These are phyloP conservation scores for Kuschelorhynchus macadamiae DNA, from an alignment of 2,888 invertebrate genomes.

Conservation along the genomic window DNA sequence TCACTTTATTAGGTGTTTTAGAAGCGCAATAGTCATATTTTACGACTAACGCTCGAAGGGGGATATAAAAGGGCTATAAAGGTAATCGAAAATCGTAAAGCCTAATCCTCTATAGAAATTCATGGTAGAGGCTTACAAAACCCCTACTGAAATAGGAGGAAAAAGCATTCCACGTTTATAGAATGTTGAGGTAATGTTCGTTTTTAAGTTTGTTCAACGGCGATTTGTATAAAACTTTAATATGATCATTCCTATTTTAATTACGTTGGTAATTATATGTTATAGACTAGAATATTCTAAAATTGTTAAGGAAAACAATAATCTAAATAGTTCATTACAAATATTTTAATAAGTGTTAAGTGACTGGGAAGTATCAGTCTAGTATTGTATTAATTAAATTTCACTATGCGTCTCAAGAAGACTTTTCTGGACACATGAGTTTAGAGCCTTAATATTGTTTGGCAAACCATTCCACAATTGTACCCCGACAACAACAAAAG, in stretches of 20 bases:
- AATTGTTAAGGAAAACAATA: too few species aligned
- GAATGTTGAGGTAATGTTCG: constrained; percentile 26
- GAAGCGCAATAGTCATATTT: constrained; percentile 62
- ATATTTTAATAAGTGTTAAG: too few species aligned
- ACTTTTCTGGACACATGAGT: too few species aligned
- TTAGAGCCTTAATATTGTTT: neutral
- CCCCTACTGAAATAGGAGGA: constrained; percentile 28
- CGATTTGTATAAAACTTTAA: neutral
- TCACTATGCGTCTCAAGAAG: too few species aligned
- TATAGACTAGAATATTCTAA: too few species aligned
- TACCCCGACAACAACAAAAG: too few species aligned
- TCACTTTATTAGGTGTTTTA: constrained; percentile 47
- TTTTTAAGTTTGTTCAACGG: neutral
- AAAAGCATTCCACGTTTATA: constrained; percentile 38
- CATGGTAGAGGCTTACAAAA: constrained; percentile 57
- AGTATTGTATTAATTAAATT: too few species aligned
- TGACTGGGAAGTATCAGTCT: too few species aligned
- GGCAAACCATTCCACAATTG: too few species aligned
- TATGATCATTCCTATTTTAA: neutral
- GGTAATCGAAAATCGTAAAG: constrained; percentile 69
- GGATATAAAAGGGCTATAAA: constrained; percentile 67
- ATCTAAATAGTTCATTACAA: too few species aligned
- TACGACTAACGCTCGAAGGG: constrained; percentile 63
- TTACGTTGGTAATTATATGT: neutral
- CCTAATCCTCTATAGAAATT: constrained; percentile 67